A percentile compares a stretch with the other conserved stretches of the same genome.
Evolutionary conservation across 2,888 invertebrate species (phyloP).

Genomic region (Glaucopsyche alexis): DNA sequence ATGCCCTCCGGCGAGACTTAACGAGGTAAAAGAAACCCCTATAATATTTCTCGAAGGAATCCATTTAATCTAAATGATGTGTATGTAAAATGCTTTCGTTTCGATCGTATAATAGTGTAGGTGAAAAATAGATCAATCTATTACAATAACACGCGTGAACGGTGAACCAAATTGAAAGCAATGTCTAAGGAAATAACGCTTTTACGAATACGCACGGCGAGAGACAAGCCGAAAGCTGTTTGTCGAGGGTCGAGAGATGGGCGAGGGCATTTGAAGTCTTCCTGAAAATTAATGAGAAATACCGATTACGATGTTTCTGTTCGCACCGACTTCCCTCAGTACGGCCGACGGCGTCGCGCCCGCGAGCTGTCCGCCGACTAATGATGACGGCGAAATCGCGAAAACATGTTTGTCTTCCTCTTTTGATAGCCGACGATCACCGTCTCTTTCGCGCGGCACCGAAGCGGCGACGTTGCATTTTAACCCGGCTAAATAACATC

Average conservation of each 20-base stretch:
- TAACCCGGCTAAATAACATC: conserved; percentile 78
- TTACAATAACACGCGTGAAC: conserved; percentile 29
- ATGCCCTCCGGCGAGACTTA: conserved; percentile 7
- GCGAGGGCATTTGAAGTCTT: conserved; percentile 70
- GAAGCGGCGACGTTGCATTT: conserved; percentile 73
- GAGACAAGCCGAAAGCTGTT: conserved; percentile 64
- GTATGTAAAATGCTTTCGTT: conserved; percentile 31
- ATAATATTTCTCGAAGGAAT: neutral
- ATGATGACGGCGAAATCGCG: conserved; percentile 65
- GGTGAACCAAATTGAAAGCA: conserved; percentile 38
- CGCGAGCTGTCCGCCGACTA: conserved; percentile 61
- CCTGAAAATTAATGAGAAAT: conserved; percentile 76
- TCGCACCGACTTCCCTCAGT: conserved; percentile 67
- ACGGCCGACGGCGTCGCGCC: conserved; percentile 63
- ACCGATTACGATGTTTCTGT: conserved; percentile 70
- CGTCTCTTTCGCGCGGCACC: conserved; percentile 64
- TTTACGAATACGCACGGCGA: conserved; percentile 46
- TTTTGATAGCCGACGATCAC: conserved; percentile 39
- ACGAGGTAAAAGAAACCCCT: conserved; percentile 21
- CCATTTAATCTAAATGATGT: conserved; percentile 31
- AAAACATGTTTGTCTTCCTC: conserved; percentile 63
- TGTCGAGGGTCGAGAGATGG: conserved; percentile 55
- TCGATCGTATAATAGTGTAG: conserved; percentile 25
- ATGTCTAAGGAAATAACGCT: conserved; percentile 36
- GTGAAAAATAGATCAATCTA: conserved; percentile 32